Evolutionary conservation across 2,888 invertebrate species (phyloP).

Genomic region (Emmelina monodactyla): DNA sequence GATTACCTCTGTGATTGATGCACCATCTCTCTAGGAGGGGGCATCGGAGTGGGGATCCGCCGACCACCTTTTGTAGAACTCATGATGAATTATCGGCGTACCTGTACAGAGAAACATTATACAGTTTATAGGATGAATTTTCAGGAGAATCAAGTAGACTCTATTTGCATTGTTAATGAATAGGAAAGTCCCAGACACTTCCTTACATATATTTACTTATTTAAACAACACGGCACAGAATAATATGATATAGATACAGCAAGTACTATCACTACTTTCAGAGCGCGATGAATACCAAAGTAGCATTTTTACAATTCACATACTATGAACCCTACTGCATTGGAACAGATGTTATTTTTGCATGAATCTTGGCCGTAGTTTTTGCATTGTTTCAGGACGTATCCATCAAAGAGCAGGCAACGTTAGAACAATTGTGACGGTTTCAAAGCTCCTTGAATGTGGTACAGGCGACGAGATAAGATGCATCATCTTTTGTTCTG

Average conservation of each 20-base stretch:
- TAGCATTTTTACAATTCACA: background rate
- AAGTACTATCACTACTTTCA: too few relatives aligned
- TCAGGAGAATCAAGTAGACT: too few relatives aligned
- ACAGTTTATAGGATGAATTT: too few relatives aligned
- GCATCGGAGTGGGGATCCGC: constrained; percentile 56
- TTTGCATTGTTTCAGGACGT: background rate
- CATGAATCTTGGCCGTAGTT: background rate
- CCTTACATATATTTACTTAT: too few relatives aligned
- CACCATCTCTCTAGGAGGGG: constrained; percentile 37
- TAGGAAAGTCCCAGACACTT: too few relatives aligned
- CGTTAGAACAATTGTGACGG: background rate
- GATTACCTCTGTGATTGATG: background rate
- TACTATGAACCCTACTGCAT: background rate
- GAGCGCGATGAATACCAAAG: background rate
- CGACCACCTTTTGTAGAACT: constrained; percentile 43
- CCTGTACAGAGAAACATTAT: too few relatives aligned
- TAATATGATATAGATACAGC: too few relatives aligned
- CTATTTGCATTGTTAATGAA: too few relatives aligned
- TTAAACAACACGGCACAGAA: too few relatives aligned
- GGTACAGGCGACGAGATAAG: constrained; percentile 1
- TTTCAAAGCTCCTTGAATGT: background rate
- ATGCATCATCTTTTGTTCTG: background rate
- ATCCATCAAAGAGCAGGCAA: background rate
- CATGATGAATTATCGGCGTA: constrained; percentile 30
- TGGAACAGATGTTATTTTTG: background rate